Base-by-base conservation (phyloP, 1,140 invertebrate species). In the Drosophila obscura region DNA sequence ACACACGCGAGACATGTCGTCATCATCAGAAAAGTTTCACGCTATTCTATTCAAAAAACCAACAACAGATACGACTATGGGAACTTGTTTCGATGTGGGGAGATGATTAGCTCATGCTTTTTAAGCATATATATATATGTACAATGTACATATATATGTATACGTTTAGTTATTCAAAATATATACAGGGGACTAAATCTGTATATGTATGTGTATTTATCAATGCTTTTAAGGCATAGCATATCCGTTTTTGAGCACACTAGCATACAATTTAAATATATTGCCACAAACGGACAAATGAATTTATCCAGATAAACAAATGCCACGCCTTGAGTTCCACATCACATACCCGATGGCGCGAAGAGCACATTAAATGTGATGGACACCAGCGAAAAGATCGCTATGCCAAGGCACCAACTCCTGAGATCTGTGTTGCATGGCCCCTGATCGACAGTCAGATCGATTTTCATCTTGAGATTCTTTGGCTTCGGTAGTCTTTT, bases 351-450 rank as follows among this genome's bases (percentile, higher is more conserved):
- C 15, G 52, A 50, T 11, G 75, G 84, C 8, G 48, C 19, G 45
- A 89, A 44, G 24, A 69, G 0, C 39, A 72, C 76, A 50, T 28
- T 35, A 1, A 82, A 35, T 31, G 61, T 49, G 13, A 61, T 55
- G 16, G 50, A 22, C 39, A 87, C 5, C 2, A 87, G 59, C 16
- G 44, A 65, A 49, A 67, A 87, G 26, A 83, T 52, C 11, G 83
- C 83, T 13, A 83, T 88, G 35, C 72, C 84, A 11, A 77, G n/a
- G 41, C 83, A 87, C 84, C 83, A 88, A 43, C 55, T 62, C 24
- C 84, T 59, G 13, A 87, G 46, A 2, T 77, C 72, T 43, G 72
- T 46, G 4, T 77, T 41, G 59, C 79, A 87, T 1, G 83, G 83
- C 26, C 83, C 83, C 24, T 65, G 48, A 16, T 87, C 83, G 22